Evolutionary conservation across 2,888 invertebrate genomes (phyloP).

Genomic region (Plebejus melissa): DNA sequence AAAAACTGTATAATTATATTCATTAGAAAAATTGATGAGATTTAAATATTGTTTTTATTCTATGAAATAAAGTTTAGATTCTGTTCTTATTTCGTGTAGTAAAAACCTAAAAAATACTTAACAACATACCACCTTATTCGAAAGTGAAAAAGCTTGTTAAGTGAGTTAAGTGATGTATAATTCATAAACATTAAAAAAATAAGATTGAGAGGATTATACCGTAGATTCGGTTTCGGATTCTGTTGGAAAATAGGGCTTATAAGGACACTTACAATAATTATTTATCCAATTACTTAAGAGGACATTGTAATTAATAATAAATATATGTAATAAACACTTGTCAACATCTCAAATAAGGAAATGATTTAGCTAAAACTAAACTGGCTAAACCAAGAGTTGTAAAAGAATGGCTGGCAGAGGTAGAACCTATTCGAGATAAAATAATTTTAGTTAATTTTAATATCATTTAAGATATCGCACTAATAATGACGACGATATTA

Average conservation of each 20-base stretch:
- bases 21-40: background rate
- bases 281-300: constrained; percentile 14
- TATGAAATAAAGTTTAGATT: too few species aligned
- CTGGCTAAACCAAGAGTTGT: background rate
- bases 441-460: background rate
- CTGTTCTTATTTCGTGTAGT: too few species aligned
- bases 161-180: too few species aligned
- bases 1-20: background rate
- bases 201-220: too few species aligned
- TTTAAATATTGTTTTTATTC: background rate
- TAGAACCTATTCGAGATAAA: background rate
- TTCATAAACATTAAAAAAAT: too few species aligned
- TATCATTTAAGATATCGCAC: background rate
- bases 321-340: constrained; percentile 4
- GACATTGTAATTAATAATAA: constrained; percentile 7
- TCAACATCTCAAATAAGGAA: background rate
- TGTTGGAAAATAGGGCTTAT: background rate
- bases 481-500: constrained; percentile 29
- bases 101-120: too few species aligned
- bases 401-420: background rate
- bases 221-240: background rate
- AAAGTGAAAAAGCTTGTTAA: too few species aligned
- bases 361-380: background rate
- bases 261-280: background rate
- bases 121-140: too few species aligned